Evolutionary conservation across 2,113 vertebrate genomes (phyloP).

Genomic region (Vulpes ferrilata): DNA sequence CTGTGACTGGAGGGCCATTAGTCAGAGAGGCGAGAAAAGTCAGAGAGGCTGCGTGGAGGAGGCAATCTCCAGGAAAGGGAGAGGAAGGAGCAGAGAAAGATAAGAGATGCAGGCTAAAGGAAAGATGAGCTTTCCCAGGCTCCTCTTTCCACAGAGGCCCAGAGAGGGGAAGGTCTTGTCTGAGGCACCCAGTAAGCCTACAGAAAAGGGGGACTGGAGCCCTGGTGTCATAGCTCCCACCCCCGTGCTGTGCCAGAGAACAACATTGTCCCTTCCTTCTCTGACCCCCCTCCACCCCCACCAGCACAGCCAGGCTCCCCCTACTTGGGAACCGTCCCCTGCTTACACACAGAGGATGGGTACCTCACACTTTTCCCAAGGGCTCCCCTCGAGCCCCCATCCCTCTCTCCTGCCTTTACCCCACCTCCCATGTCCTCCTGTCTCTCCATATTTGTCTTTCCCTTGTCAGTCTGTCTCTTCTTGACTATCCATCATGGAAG

Average conservation of each 20-base stretch:
- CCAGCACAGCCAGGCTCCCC: not conserved
- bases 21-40: not conserved
- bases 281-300: not conserved
- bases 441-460: not conserved
- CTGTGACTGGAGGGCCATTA: not conserved
- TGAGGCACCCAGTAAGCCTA: too few species aligned
- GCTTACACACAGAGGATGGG: not conserved
- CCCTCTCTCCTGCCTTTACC: not conserved
- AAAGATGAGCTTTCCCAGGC: not conserved
- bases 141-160: not conserved
- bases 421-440: not conserved
- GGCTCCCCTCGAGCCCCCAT: not conserved
- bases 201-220: too few species aligned
- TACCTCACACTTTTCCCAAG: not conserved
- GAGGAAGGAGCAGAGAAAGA: not conserved
- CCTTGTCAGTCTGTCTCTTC: not conserved
- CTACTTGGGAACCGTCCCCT: not conserved
- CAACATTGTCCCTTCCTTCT: not conserved
- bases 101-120: not conserved
- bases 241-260: not conserved
- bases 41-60: not conserved
- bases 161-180: not conserved
- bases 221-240: not conserved
- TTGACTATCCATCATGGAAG: not conserved
- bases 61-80: not conserved